A percentile compares a stretch with the other conserved stretches of the same genome.
These are phyloP conservation scores for Agrypnia vestita DNA, from an alignment of 1,140 invertebrate genomes.

Conservation along the genomic window DNA sequence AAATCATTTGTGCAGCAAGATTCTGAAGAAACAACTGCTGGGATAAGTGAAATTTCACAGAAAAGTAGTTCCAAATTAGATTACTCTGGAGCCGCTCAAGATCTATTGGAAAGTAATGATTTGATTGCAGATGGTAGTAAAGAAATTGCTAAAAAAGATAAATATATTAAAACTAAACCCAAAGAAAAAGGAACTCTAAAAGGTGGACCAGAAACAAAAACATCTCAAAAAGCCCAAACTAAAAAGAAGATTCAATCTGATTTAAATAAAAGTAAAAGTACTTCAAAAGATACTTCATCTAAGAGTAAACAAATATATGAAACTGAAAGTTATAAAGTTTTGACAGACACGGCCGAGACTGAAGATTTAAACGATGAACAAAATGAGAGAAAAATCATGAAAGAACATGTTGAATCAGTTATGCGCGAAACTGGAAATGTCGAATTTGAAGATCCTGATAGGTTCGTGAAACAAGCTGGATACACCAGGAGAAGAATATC, in stretches of 20 bases:
- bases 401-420: slow-evolving; percentile 46
- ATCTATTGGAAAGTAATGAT: not conserved
- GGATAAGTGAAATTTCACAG: slow-evolving; percentile 52
- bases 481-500: slow-evolving; percentile 67
- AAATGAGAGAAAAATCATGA: slow-evolving; percentile 39
- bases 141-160: not conserved
- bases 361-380: slow-evolving; percentile 61
- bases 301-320: slow-evolving; percentile 64
- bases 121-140: not conserved
- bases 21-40: slow-evolving; percentile 56
- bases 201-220: slow-evolving; percentile 45
- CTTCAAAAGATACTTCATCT: slow-evolving; percentile 30
- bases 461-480: slow-evolving; percentile 62
- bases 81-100: slow-evolving; percentile 1
- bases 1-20: slow-evolving; percentile 54
- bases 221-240: slow-evolving; percentile 29
- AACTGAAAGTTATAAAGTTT: slow-evolving; percentile 71
- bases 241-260: slow-evolving; percentile 51
- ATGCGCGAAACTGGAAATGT: slow-evolving; percentile 44
- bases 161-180: not conserved
- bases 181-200: slow-evolving; percentile 55
- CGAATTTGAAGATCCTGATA: slow-evolving; percentile 59
- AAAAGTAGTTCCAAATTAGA: slow-evolving; percentile 43
- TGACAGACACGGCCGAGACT: slow-evolving; percentile 64
- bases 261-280: slow-evolving; percentile 3